Percentiles rank a stretch among this genome's conserved stretches.
Evolutionary conservation across 2,113 vertebrate species (phyloP).

Genomic region (Natator depressus): DNA sequence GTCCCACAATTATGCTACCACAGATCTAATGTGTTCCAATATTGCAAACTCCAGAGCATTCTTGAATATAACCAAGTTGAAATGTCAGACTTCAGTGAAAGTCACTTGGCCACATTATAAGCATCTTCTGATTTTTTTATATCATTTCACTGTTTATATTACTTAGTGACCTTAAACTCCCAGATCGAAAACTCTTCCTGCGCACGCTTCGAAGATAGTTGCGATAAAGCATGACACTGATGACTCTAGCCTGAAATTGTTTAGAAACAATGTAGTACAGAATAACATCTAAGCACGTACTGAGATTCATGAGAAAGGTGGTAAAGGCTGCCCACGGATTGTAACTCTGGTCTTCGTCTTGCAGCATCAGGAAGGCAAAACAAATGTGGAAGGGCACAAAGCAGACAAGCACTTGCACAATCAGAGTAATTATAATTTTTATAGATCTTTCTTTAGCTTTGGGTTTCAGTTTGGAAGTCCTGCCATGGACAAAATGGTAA

Average conservation of each 20-base stretch:
- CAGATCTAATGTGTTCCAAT: not conserved
- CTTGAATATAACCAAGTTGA: not conserved
- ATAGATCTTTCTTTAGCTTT: slow-evolving; percentile 97
- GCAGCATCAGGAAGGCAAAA: slow-evolving; percentile 85
- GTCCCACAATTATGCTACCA: not conserved
- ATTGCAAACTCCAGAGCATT: not conserved
- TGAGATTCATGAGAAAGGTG: slow-evolving; percentile 95
- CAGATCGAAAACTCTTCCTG: slow-evolving; percentile 90
- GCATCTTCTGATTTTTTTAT: slow-evolving; percentile 58
- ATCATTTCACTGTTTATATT: slow-evolving; percentile 93
- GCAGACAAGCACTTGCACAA: slow-evolving; percentile 91
- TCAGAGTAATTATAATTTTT: slow-evolving; percentile 91
- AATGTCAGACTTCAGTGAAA: not conserved
- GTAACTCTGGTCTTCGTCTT: slow-evolving; percentile 61
- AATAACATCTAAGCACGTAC: slow-evolving; percentile 94
- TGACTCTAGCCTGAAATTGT: slow-evolving; percentile 96
- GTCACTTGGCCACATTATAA: not conserved
- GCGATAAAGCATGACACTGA: slow-evolving; percentile 95
- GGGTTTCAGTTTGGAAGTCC: slow-evolving; percentile 93
- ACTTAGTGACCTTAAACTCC: slow-evolving; percentile 90
- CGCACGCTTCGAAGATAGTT: slow-evolving; percentile 94
- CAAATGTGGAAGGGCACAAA: slow-evolving; percentile 95
- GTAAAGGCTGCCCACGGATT: slow-evolving; percentile 90
- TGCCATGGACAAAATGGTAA: slow-evolving; percentile 88
- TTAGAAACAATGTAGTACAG: slow-evolving; percentile 98